Percentiles rank a stretch among this genome's conserved stretches.
phyloP scores from a whole-genome alignment of 2,113 vertebrate species.

The Prinia subflava region DNA sequence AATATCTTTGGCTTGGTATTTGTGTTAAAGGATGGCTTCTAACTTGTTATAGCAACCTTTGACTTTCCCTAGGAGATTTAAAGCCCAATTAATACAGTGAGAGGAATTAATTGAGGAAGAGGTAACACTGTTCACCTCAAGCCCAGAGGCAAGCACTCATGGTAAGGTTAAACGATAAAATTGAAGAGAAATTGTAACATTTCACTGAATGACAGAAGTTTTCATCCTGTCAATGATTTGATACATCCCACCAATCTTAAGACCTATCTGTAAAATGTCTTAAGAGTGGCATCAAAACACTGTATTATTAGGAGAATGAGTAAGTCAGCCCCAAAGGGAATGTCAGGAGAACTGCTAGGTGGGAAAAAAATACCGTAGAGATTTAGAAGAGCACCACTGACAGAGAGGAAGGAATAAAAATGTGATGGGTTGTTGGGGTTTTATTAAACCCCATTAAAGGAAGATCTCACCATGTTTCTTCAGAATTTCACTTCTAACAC shows the following conservation, averaged over 20 bases:
- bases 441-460: too few species aligned
- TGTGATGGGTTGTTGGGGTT: not conserved
- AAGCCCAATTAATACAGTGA: not conserved
- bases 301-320: not conserved
- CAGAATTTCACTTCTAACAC: not conserved
- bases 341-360: not conserved
- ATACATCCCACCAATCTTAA: not conserved
- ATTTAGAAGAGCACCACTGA: not conserved
- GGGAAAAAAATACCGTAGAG: not conserved
- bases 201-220: not conserved
- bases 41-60: not conserved
- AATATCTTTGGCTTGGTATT: not conserved
- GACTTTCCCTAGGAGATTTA: not conserved
- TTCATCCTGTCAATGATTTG: not conserved
- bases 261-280: not conserved
- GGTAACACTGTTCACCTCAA: not conserved
- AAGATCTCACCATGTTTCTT: not conserved
- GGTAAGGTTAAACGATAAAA: not conserved
- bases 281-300: not conserved
- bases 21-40: not conserved
- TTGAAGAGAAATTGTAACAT: not conserved
- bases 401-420: not conserved
- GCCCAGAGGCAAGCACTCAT: rapidly evolving
- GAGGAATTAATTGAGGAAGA: not conserved
- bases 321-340: not conserved